phyloP scores from a whole-genome alignment of 2,888 invertebrate genomes.

The Apamea epomidion region DNA sequence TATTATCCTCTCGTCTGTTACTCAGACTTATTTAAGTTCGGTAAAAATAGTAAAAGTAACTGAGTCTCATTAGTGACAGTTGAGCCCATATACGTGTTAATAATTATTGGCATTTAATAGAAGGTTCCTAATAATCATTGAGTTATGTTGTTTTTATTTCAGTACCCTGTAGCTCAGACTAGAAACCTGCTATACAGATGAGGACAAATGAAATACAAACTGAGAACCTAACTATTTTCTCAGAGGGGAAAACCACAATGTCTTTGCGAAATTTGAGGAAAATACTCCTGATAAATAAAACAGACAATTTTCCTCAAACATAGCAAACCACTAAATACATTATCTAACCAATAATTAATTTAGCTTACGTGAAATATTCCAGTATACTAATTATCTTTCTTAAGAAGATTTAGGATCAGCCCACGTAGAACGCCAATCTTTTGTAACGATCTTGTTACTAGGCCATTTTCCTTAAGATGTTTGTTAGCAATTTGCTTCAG shows the following conservation, averaged over 20 bases:
- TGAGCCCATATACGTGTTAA: too few relatives aligned
- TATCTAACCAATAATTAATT: background rate
- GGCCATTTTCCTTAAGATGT: constrained; percentile 24
- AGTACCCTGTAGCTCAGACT: background rate
- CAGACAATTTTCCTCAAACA: background rate
- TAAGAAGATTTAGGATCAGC: constrained; percentile 12
- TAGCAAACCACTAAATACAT: background rate
- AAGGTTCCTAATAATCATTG: background rate
- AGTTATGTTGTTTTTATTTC: background rate
- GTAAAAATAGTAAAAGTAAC: too few relatives aligned
- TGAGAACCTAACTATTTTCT: background rate
- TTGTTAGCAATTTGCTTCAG: constrained; percentile 7
- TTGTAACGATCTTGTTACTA: constrained; percentile 18
- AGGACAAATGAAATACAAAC: background rate
- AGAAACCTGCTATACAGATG: background rate
- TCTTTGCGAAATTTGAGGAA: background rate
- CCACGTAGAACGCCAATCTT: constrained; percentile 29
- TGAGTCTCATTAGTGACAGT: too few relatives aligned
- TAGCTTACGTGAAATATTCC: background rate
- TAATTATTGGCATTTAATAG: background rate
- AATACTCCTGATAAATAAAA: too few relatives aligned
- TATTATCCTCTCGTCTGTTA: too few relatives aligned
- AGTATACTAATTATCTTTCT: background rate
- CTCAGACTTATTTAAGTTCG: too few relatives aligned
- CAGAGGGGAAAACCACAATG: background rate